Base-by-base conservation (phyloP, 2,113 vertebrate genomes). In the Calyptommatus sinebrachiatus region DNA sequence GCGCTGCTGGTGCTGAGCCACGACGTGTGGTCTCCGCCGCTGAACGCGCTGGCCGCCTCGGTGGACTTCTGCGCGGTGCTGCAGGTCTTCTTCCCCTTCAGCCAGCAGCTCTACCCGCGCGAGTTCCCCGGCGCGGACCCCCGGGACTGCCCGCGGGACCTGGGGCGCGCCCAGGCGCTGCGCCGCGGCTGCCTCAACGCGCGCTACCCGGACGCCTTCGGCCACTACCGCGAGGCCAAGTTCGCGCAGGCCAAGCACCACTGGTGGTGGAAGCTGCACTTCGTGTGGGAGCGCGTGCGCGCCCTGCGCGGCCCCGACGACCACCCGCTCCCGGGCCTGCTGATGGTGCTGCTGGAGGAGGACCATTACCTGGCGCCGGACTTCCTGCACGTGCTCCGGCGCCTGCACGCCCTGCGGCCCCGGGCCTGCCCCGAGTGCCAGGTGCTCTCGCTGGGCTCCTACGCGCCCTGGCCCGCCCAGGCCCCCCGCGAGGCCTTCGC, bases 221-320 rank as follows among this genome's bases (percentile, higher is more conserved):
- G 98, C 83, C 98, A 99, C 90, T 99, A 99, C 88, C 95, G 98
- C 6, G 98, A 99, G 87, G 97, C 98, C 50, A 96, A 96, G 61
- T 99, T 99, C 93, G 97, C 97, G 4, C 98, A 99, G 89, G 97
- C 97, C 88, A 99, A 99, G 91, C 98, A 99, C 91, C 98, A 99
- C 86, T 99, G 98, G 98, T 99, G 98, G 98, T 99, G 98, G 98
- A 99, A 99, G 94, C 94, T 99, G 89, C 98, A 99, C 87, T 99
- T 99, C 85, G 97, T 97, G 0, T 99, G 97, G 98, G 98, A 99
- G 84, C 91, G 97, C 76, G 94, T 99, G 48, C 95, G 92, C 68
- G 93, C 89, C 20, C 92, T 99, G 71, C 95, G 94, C 62, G 94
- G 96, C 24, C 96, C 97, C 83, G 81, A 90, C 11, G 97, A 97